These are phyloP conservation scores for Antitype chi DNA, from an alignment of 2,888 invertebrate species.

Conservation along the genomic window DNA sequence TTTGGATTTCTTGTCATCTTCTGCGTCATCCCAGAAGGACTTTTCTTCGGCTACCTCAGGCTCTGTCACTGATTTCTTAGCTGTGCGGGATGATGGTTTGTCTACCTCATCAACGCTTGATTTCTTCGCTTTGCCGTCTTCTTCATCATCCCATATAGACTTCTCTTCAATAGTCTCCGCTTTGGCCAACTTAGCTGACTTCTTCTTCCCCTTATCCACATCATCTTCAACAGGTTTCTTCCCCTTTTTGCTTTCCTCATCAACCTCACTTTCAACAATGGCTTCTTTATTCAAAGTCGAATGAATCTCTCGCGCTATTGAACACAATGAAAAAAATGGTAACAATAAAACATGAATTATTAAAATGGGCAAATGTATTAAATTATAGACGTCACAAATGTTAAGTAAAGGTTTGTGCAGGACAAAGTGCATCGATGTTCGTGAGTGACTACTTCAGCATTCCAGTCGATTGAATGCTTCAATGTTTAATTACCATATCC, in stretches of 20 bases:
- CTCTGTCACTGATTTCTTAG: constrained; percentile 73
- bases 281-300: constrained; percentile 87
- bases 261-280: constrained; percentile 87
- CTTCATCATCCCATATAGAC: constrained; percentile 80
- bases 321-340: constrained; percentile 80
- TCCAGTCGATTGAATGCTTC: constrained; percentile 86
- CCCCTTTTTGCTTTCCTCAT: constrained; percentile 79
- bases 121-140: constrained; percentile 75
- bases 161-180: constrained; percentile 76
- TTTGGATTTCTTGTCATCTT: constrained; percentile 73
- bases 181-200: constrained; percentile 72
- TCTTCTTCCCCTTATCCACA: constrained; percentile 63
- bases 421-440: constrained; percentile 68
- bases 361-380: constrained; percentile 71
- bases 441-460: constrained; percentile 80
- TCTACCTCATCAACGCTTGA: constrained; percentile 73
- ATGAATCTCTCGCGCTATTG: constrained; percentile 89
- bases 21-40: constrained; percentile 76
- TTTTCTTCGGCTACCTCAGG: constrained; percentile 78
- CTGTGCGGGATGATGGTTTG: constrained; percentile 64
- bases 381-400: constrained; percentile 82
- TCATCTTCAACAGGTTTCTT: constrained; percentile 76
- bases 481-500: constrained; percentile 75
- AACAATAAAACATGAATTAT: constrained; percentile 74
- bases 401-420: constrained; percentile 70